phyloP scores from a whole-genome alignment of 53 echinoderm and acorn worm genomes.

The Astropecten irregularis region DNA sequence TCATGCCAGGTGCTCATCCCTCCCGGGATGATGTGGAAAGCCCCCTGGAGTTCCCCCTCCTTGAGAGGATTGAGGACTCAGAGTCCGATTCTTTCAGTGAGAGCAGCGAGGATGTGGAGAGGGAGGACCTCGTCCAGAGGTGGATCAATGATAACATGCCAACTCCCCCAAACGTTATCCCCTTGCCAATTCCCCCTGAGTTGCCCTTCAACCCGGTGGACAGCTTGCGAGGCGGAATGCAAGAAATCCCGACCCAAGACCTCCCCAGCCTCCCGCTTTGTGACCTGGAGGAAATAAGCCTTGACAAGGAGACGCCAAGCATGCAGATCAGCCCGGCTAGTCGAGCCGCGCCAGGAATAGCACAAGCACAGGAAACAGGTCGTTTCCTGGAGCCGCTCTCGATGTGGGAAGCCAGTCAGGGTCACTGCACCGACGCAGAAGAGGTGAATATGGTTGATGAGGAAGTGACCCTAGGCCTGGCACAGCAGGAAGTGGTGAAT shows the following conservation, averaged over 20 bases:
- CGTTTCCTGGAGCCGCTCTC: constrained; percentile 18
- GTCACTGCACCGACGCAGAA: constrained; percentile 37
- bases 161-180: constrained; percentile 12
- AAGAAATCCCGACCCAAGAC: constrained; percentile 43
- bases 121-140: constrained; percentile 40
- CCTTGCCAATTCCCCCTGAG: constrained; percentile 9
- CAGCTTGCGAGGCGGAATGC: not conserved
- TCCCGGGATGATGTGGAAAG: constrained; percentile 4
- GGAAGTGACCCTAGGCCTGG: constrained; percentile 25
- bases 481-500: constrained; percentile 33
- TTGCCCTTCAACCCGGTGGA: not conserved
- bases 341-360: constrained; percentile 15
- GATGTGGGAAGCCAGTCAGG: constrained; percentile 5
- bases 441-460: constrained; percentile 17
- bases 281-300: not conserved
- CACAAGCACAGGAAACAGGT: constrained; percentile 33
- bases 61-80: constrained; percentile 36
- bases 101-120: constrained; percentile 48
- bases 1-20: constrained; percentile 49
- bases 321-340: not conserved
- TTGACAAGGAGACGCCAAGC: not conserved
- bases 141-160: constrained; percentile 53
- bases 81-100: constrained; percentile 52
- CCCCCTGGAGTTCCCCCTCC: constrained; percentile 35
- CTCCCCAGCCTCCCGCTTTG: constrained; percentile 39